Base-by-base conservation (phyloP, 1,140 invertebrate species). In the Augochlora pura region DNA sequence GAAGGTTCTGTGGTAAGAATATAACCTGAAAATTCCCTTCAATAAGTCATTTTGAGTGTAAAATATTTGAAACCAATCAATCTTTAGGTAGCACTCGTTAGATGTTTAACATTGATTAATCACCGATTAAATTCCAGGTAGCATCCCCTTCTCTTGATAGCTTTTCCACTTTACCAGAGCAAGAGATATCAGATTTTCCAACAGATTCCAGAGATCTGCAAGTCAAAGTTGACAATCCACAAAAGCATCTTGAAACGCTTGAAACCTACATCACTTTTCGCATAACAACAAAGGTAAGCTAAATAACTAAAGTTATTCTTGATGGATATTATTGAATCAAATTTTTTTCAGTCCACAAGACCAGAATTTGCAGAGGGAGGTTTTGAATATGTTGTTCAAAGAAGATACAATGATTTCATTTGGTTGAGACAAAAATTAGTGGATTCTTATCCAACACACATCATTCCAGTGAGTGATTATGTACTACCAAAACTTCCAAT, bases 201-300 rank as follows among this genome's bases (percentile, higher is more conserved):
- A 83, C 93, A 57, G 94, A 94, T 81, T 92, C 92, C 80, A 91
- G 94, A 23, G 96, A 96, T 89, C 89, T 96, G 16, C 94, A 95
- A 89, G 94, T 96, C 0, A 93, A 94, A 91, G 95, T 97, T 25
- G 96, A 96, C 82, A 96, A 96, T 92, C 96, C 96, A n/a, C 96
- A 96, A 81, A 97, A 96, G 89, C 95, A 96, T 91, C 93, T 96
- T 23, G 95, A 96, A 82, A 95, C 96, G 0, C 93, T 96, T 82
- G 96, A 96, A 89, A 96, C 96, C 3, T 97, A 95, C 85, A 96
- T 97, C 64, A 96, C 96, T 57, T 97, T 96, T 86, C 92, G 95
- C 62, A 94, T 96, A 38, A 95, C 94, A 21, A 96, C 96, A 2
- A 95, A 94, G 89, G 95, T 95, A 90, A 87, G 81, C 83, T 69